Base-by-base conservation (phyloP, 2,888 invertebrate species). In the Cyclophora punctaria region DNA sequence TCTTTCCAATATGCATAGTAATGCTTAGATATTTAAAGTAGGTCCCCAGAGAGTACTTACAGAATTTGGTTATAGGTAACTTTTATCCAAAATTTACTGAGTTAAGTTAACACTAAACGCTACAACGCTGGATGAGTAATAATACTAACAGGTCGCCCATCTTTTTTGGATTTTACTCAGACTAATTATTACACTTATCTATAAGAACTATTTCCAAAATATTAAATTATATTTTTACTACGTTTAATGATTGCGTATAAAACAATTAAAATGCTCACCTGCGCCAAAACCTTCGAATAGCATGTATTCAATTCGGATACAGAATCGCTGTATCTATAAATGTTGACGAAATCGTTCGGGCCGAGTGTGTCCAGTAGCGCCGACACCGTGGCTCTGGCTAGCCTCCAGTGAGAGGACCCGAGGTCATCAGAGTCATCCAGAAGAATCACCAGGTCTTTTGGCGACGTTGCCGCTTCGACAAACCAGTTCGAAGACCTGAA, bases 271-370 rank as follows among this genome's bases (percentile, higher is more conserved):
- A 37, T 5, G 1, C 75, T 73, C 68, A 96, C 96, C 90, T 95
- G 96, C 47, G 98, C 95, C 65, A 99, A 90, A 62, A 94, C 93
- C 72, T 96, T 95, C 70, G 95, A 94, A 75, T 96, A 98, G 73
- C 99, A 99, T 0, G 94, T 92, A 57, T 98, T 95, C 4, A 97
- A 92, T 58, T 97, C 96, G 46, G 93, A 91, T 0, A 96, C 93
- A 0, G 90, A 90, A 49, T 97, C 96, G 44, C 96, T 94, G 82
- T 98, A 98, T 76, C 94, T 92, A 70, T 95, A 96, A 46, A 99
- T 93, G 75, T 98, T 99, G 49, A 99, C 97, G 77, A 95, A 99
- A 82, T 99, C 99, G 75, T 99, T 96, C 62, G 98, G 97, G 2
- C 96, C 96, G 3, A 99, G 91, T 0, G 99, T 99, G 63, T 98